phyloP scores from a whole-genome alignment of 1,140 invertebrate genomes.

The Mya arenaria region DNA sequence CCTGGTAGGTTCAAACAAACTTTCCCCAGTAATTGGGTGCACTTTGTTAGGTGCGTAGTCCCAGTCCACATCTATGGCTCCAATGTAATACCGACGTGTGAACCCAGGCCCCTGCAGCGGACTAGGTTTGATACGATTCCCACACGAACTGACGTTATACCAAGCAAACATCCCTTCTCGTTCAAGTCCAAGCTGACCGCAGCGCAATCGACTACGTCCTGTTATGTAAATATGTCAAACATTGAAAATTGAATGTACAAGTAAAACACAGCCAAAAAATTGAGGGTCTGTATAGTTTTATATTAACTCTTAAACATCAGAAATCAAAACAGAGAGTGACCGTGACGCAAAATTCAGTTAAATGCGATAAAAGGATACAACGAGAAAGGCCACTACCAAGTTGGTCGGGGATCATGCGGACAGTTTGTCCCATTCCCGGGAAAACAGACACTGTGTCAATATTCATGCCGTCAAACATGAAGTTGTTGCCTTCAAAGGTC shows the following conservation, averaged over 20 bases:
- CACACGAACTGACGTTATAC: slow-evolving; percentile 1
- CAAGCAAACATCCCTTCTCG: slow-evolving; percentile 15
- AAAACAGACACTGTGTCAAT: slow-evolving; percentile 65
- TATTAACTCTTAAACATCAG: background rate
- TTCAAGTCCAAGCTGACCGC: slow-evolving; percentile 25
- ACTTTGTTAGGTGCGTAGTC: slow-evolving; percentile 65
- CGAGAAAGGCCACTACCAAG: slow-evolving; percentile 54
- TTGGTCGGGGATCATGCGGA: slow-evolving; percentile 69
- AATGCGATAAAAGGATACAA: background rate
- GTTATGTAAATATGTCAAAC: background rate
- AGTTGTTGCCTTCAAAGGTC: slow-evolving; percentile 38
- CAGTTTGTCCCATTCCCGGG: slow-evolving; percentile 69
- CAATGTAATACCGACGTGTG: slow-evolving; percentile 64
- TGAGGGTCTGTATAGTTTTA: background rate
- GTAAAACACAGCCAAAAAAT: background rate
- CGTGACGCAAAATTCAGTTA: background rate
- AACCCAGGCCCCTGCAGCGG: background rate
- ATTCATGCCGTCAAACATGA: slow-evolving; percentile 57
- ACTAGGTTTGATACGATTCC: background rate
- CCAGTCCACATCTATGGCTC: slow-evolving; percentile 68
- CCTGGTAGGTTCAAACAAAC: slow-evolving; percentile 24
- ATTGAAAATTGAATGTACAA: background rate
- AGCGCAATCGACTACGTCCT: background rate
- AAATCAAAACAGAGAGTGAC: background rate
- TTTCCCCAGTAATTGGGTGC: slow-evolving; percentile 1